phyloP scores from a whole-genome alignment of 2,113 vertebrate genomes.

The Erythrocercus mccallii region DNA sequence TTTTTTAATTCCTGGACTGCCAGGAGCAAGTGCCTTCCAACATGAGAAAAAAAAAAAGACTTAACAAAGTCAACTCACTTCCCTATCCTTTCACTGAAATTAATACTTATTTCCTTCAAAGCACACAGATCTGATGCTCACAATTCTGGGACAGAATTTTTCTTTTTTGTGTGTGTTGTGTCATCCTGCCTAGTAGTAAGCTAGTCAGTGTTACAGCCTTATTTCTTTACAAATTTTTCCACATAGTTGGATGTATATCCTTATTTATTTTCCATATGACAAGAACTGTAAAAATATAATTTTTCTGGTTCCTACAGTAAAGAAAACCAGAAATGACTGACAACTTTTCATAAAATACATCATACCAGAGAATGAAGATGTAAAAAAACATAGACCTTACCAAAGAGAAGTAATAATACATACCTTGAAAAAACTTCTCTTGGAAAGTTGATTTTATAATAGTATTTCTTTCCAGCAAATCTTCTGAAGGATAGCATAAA shows the following conservation, averaged over 20 bases:
- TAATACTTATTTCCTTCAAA: neutral
- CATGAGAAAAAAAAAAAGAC: neutral
- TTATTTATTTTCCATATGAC: neutral
- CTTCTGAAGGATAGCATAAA: neutral
- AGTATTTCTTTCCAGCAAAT: neutral
- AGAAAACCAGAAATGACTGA: neutral
- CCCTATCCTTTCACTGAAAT: neutral
- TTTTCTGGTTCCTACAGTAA: neutral
- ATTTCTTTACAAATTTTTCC: neutral
- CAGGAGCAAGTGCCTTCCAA: neutral
- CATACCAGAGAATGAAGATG: neutral
- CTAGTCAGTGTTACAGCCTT: neutral
- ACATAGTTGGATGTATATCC: neutral
- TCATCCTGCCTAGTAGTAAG: neutral
- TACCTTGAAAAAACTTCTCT: neutral
- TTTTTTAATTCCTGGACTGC: no score
- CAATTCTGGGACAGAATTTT: neutral
- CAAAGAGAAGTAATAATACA: neutral
- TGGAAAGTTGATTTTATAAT: neutral
- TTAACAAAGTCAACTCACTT: neutral
- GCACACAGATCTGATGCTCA: neutral
- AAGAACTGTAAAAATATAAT: neutral
- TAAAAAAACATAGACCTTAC: neutral
- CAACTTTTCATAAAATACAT: neutral
- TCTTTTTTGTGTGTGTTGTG: neutral